Evolutionary conservation across 2,797 vertebrate species (phyloP), one percentile per base, ranked within the genome.

Genomic region (Selene dorsalis): DNA sequence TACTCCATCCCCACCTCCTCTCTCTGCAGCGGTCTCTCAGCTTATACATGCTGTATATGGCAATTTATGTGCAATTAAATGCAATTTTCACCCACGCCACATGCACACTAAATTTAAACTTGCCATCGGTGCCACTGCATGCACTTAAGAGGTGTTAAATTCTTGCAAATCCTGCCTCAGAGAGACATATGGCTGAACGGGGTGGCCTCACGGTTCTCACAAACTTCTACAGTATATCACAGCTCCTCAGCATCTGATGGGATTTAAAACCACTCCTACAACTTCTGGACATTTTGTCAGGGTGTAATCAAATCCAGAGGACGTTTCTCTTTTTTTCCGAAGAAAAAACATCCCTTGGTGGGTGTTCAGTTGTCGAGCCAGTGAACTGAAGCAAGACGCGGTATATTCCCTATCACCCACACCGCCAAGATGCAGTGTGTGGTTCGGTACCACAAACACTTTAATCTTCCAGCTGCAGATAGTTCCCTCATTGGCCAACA

Each of bases 381-480:
- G 56, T 35, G 38, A 80, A 79, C 38, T 83, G 61, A 87, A 74
- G 32, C 67, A 68, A 85, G 47, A 80, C 63, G 26, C 4, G 14
- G 56, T 39, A 32, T 62, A 81, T 69, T 89, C 63, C 58, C 57
- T 39, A 45, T 76, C 48, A 4, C 77, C 61, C 20, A 63, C 20
- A 22, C 75, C 83, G 87, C 88, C 89, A 94, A 82, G 70, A 84
- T 82, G 47, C 77, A 66, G 47, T 80, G 48, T 62, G 75, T 63
- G 72, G 66, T 68, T 77, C 70, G 50, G 22, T 24, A 63, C 83
- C 84, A 61, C 59, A 79, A 78, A 58, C 75, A 11, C 71, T 78
- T 77, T 65, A 62, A 82, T 84, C 83, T 88, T 86, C 62, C 74
- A 86, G 77, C 68, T 67, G 75, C 8, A 60, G 72, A 82, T 55